These are phyloP conservation scores for Drosophila bocqueti DNA, from an alignment of 1,140 invertebrate species.

Conservation along the genomic window DNA sequence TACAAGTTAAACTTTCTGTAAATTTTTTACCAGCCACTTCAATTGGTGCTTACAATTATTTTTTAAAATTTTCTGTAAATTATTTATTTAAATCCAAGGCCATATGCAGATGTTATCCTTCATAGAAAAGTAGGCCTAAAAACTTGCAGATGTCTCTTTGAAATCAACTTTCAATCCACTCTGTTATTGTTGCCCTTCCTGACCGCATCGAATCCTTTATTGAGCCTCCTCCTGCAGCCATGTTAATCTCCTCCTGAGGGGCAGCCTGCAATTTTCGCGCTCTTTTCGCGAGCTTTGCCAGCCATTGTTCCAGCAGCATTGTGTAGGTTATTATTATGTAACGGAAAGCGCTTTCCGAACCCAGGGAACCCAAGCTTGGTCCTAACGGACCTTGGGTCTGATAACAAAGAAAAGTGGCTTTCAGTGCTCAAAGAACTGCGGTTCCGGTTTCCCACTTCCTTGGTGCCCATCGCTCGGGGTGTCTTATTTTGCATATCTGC, in stretches of 20 bases:
- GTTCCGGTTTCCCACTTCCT: slow-evolving; percentile 56
- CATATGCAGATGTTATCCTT: background rate
- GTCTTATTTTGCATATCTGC: slow-evolving; percentile 37
- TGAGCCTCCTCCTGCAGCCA: slow-evolving; percentile 5
- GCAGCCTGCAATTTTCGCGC: slow-evolving; percentile 59
- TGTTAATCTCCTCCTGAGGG: slow-evolving; percentile 6
- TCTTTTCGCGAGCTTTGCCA: slow-evolving; percentile 46
- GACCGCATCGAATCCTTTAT: slow-evolving; percentile 15
- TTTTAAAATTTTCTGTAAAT: no score
- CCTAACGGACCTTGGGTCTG: slow-evolving; percentile 40
- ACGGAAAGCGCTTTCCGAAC: slow-evolving; percentile 31
- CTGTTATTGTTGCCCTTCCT: slow-evolving; percentile 4
- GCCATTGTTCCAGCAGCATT: slow-evolving; percentile 26
- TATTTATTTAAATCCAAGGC: background rate
- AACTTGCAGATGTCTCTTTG: slow-evolving; percentile 1
- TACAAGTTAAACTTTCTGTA: no score
- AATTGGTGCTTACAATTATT: background rate
- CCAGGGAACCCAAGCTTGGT: slow-evolving; percentile 10
- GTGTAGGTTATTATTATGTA: slow-evolving; percentile 27
- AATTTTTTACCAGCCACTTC: no score
- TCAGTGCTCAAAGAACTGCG: slow-evolving; percentile 6
- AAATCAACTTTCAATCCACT: background rate
- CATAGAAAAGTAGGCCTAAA: background rate
- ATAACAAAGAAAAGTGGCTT: slow-evolving; percentile 46
- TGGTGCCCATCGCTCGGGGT: slow-evolving; percentile 42